Base-by-base conservation (phyloP, 2,888 invertebrate species). In the Tinea trinotella region DNA sequence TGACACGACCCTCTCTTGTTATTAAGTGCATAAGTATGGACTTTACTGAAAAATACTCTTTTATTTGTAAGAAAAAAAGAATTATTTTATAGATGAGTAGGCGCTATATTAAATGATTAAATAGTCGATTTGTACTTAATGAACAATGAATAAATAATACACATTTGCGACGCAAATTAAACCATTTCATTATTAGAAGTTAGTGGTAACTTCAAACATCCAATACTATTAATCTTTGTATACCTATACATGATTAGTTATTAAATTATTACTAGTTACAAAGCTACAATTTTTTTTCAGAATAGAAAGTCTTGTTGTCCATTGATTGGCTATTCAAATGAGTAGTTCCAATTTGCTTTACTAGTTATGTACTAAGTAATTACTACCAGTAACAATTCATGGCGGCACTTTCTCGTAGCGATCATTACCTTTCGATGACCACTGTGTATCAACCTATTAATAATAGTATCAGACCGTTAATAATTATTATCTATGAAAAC, bases 281-380 rank as follows among this genome's bases (percentile, higher is more conserved):
- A 35, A 35, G 35, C 40, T 12, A 40, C 40, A 12, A 40, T 40
- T 40, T 40, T 2, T 30, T 30, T n/a, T 40, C 40, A 15, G 40
- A 13, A 40, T 40, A 13, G 40, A 13, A 40, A 40, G 40, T n/a
- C 40, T 40, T 13, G 13, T 40, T 40, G n/a, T 30, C n/a, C 6
- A 2, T 40, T 40, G 40, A 40, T 40, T 40, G 40, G 40, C 13
- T n/a, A 40, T 40, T 40, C 40, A 40, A 40, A 35, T 35, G 35
- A 35, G 35, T 13, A 40, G 40, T 40, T 40, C n/a, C 40, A 40
- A 40, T 40, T 24, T 9, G 24, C 24, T 24, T n/a, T 24, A 24
- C 6, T 24, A 9, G 9, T 24, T 24, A 24, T 9, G 24, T 24
- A 24, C 24, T 24, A 24, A 24, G 24, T 24, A 24, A 24, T 24